A percentile compares a stretch with the other conserved stretches of the same genome.
Conservation (phyloP, 2,113 vertebrate genomes). For the Python bivittatus region DNA sequence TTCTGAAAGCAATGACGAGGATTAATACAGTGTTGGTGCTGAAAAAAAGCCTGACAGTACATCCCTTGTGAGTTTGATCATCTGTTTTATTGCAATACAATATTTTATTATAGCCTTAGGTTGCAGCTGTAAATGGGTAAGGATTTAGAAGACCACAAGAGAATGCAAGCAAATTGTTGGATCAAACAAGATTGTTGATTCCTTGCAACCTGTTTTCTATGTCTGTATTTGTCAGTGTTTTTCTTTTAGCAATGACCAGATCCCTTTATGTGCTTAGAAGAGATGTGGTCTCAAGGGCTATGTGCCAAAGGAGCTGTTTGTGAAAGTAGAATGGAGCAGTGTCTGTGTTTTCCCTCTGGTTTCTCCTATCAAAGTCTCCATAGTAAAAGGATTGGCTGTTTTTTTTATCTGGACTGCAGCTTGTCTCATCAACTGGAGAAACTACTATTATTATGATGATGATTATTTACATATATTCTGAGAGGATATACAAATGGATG, state of each 20-base stretch:
- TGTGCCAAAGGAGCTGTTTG: not conserved
- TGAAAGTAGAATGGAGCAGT: not conserved
- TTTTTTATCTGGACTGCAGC: not conserved
- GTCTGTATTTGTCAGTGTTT: conserved; percentile 44
- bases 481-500: not conserved
- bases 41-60: conserved; percentile 78
- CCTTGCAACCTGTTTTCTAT: conserved; percentile 73
- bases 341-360: not conserved
- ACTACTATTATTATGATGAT: not conserved
- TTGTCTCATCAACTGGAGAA: not conserved
- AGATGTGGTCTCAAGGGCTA: not conserved
- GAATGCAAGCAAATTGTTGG: conserved; percentile 76
- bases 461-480: not conserved
- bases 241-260: conserved; percentile 50
- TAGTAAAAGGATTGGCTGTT: not conserved
- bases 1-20: conserved; percentile 90
- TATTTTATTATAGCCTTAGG: conserved; percentile 86
- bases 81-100: conserved; percentile 85
- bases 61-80: conserved; percentile 90
- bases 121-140: conserved; percentile 88
- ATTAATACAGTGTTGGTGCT: conserved; percentile 89
- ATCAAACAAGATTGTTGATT: conserved; percentile 71
- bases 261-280: not conserved
- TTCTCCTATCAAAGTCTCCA: not conserved
- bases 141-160: conserved; percentile 77